Evolutionary conservation across 2,888 invertebrate species (phyloP).

Genomic region (Protophormia terraenovae): DNA sequence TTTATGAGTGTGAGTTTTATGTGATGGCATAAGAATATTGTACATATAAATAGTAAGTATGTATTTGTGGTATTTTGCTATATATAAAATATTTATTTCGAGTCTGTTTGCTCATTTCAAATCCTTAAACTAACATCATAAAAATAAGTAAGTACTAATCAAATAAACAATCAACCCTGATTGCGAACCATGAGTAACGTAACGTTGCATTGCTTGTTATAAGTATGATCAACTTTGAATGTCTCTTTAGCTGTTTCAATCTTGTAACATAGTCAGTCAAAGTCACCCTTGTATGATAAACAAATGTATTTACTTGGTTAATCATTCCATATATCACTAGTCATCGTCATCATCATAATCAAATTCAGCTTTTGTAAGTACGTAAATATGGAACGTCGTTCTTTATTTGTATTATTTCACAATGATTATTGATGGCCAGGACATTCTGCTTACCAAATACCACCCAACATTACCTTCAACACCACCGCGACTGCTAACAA

Average conservation of each 20-base stretch:
- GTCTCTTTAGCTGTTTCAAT: slow-evolving; percentile 44
- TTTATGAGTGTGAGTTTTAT: slow-evolving; percentile 32
- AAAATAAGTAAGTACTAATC: slow-evolving; percentile 66
- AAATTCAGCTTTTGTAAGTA: slow-evolving; percentile 55
- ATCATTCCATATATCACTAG: slow-evolving; percentile 49
- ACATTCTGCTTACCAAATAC: neutral
- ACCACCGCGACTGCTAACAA: neutral
- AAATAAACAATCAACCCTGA: slow-evolving; percentile 60
- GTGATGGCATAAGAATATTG: neutral
- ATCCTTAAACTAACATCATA: slow-evolving; percentile 67
- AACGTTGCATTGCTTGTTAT: neutral
- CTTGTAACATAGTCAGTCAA: slow-evolving; percentile 6
- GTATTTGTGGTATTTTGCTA: slow-evolving; percentile 2
- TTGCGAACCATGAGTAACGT: neutral
- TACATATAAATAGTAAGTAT: no score
- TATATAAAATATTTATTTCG: neutral
- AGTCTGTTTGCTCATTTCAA: slow-evolving; percentile 55
- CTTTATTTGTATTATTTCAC: slow-evolving; percentile 66
- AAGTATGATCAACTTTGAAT: slow-evolving; percentile 12
- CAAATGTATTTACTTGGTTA: slow-evolving; percentile 40
- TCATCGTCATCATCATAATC: slow-evolving; percentile 53
- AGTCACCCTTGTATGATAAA: slow-evolving; percentile 54
- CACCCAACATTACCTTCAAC: neutral
- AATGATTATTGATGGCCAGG: slow-evolving; percentile 51
- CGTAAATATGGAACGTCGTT: slow-evolving; percentile 68